Evolutionary conservation across 2,797 vertebrate genomes (phyloP).

Genomic region (Muraenolepis orangiensis): DNA sequence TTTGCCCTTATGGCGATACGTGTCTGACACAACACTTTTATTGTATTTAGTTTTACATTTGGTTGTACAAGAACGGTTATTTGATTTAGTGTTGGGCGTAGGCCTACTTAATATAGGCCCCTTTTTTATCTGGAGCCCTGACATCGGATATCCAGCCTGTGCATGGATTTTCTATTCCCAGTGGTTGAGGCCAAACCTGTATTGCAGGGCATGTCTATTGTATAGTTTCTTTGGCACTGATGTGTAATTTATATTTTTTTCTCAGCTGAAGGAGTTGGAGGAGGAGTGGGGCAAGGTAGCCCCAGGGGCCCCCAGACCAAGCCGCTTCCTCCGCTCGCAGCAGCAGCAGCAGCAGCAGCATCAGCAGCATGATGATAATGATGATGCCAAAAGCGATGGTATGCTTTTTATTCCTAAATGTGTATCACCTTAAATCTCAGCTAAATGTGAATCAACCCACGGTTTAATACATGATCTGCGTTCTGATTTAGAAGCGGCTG

Average conservation of each 20-base stretch:
- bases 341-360: conserved; percentile 73
- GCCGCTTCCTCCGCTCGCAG: conserved; percentile 83
- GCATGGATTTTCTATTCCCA: neutral
- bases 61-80: too few relatives aligned
- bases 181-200: neutral
- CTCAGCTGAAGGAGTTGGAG: conserved; percentile 85
- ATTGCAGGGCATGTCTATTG: neutral
- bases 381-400: conserved; percentile 58
- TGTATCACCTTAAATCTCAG: neutral
- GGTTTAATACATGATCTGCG: neutral
- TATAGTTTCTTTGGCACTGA: neutral
- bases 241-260: conserved; percentile 9
- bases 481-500: conserved; percentile 68
- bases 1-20: too few relatives aligned
- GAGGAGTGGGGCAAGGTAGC: conserved; percentile 88
- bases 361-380: conserved; percentile 80
- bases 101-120: too few relatives aligned
- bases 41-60: too few relatives aligned
- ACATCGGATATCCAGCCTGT: too few relatives aligned
- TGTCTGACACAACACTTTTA: too few relatives aligned
- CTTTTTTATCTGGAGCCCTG: too few relatives aligned
- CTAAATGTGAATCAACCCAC: neutral
- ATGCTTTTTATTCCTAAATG: neutral
- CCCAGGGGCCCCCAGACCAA: conserved; percentile 76
- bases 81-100: too few relatives aligned